phyloP scores from a whole-genome alignment of 2,888 invertebrate genomes.

The Dysmachus trigonus region DNA sequence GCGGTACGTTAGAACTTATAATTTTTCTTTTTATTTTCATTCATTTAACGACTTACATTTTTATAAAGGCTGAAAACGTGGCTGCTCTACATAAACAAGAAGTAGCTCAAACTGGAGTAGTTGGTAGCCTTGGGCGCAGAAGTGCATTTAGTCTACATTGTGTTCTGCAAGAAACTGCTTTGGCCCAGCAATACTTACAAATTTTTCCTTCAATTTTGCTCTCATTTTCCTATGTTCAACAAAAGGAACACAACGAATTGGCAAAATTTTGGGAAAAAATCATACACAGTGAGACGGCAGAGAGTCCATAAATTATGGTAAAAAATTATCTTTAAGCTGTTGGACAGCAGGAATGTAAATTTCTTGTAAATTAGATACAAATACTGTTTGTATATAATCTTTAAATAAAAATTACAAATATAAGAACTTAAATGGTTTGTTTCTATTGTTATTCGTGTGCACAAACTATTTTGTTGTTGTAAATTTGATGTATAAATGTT shows the following conservation, averaged over 20 bases:
- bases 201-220: constrained; percentile 69
- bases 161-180: constrained; percentile 71
- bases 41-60: not conserved
- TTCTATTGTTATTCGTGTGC: no score
- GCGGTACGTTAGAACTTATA: constrained; percentile 64
- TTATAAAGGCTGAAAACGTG: constrained; percentile 68
- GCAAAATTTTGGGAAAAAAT: constrained; percentile 52
- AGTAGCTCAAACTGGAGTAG: constrained; percentile 71
- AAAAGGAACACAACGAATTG: constrained; percentile 50
- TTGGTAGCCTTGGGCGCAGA: constrained; percentile 70
- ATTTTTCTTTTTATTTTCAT: not conserved
- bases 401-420: not conserved
- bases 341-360: not conserved
- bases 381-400: not conserved
- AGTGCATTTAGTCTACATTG: constrained; percentile 72
- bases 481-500: no score
- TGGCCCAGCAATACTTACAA: constrained; percentile 70
- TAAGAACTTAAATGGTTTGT: not conserved
- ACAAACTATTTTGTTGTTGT: no score
- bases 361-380: not conserved
- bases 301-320: not conserved
- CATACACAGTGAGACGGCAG: constrained; percentile 51
- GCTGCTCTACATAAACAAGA: constrained; percentile 70
- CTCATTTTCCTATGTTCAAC: constrained; percentile 65
- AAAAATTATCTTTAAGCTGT: not conserved